Percentiles rank a stretch among this genome's conserved stretches.
These are phyloP conservation scores for Agrotis exclamationis DNA, from an alignment of 2,888 invertebrate genomes.

Conservation along the genomic window DNA sequence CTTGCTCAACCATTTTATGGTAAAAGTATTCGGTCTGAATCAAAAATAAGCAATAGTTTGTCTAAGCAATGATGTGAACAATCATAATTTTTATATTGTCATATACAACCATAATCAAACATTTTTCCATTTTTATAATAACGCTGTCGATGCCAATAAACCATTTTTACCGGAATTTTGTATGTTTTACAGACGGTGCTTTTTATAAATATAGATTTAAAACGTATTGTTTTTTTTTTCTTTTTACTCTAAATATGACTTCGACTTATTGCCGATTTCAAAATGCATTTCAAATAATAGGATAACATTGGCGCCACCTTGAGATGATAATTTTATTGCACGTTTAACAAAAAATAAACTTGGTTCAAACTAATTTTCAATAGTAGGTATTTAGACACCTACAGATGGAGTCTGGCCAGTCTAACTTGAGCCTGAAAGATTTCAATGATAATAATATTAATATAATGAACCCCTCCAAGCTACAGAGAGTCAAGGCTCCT, in stretches of 20 bases:
- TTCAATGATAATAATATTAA: no score
- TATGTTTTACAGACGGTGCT: conserved; percentile 91
- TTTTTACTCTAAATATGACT: not conserved
- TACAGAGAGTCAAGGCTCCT: no score
- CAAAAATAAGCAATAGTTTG: conserved; percentile 71
- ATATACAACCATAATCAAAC: conserved; percentile 79
- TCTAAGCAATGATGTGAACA: conserved; percentile 70
- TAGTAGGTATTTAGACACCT: no score
- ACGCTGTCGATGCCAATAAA: conserved; percentile 86
- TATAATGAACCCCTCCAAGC: no score
- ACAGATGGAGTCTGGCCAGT: no score
- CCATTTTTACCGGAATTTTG: conserved; percentile 86
- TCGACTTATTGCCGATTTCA: no score
- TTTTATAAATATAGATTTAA: conserved; percentile 88
- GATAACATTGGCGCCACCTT: no score
- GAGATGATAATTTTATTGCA: no score
- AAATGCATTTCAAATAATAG: no score
- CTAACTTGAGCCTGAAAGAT: no score
- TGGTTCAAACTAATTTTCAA: no score
- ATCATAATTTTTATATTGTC: conserved; percentile 84
- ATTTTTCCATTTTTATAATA: conserved; percentile 86
- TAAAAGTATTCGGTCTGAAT: conserved; percentile 70
- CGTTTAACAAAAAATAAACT: no score
- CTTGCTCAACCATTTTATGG: conserved; percentile 84
- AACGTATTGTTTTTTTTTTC: conserved; percentile 53